Evolutionary conservation across 2,797 vertebrate genomes (phyloP).

Genomic region (Hemitrygon akajei): DNA sequence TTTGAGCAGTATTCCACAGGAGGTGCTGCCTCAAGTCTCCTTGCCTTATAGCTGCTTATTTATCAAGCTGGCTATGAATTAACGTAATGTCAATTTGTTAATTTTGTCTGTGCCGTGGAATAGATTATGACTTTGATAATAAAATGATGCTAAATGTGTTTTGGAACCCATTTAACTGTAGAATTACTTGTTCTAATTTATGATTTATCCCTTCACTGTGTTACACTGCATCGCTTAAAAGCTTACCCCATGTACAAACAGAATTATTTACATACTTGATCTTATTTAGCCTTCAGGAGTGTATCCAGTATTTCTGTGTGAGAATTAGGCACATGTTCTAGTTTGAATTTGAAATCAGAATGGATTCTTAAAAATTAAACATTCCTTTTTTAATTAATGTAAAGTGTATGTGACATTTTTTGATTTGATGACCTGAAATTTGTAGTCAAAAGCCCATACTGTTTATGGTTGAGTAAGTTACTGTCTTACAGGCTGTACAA

Average conservation of each 20-base stretch:
- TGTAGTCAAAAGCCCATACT: not conserved
- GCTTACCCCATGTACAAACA: not conserved
- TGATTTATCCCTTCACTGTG: slow-evolving; percentile 12
- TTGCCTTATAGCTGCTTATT: not conserved
- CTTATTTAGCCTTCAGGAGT: not conserved
- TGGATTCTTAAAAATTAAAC: not conserved
- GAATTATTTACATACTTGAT: not conserved
- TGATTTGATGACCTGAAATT: not conserved
- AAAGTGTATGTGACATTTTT: not conserved
- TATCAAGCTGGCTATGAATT: not conserved
- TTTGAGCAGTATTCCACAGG: not conserved
- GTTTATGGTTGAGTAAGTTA: not conserved
- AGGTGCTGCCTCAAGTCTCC: not conserved
- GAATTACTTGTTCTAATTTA: slow-evolving; percentile 21
- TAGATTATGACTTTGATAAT: slow-evolving; percentile 2
- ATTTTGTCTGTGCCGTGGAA: not conserved
- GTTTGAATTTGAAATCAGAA: not conserved
- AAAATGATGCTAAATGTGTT: not conserved
- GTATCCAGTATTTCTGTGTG: no score
- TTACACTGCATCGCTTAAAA: not conserved
- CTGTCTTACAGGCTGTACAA: not conserved
- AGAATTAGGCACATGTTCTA: not conserved
- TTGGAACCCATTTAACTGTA: not conserved
- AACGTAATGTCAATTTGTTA: slow-evolving; percentile 30
- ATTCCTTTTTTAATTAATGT: not conserved